Evolutionary conservation across 2,113 vertebrate genomes (phyloP).

Genomic region (Jaculus jaculus): DNA sequence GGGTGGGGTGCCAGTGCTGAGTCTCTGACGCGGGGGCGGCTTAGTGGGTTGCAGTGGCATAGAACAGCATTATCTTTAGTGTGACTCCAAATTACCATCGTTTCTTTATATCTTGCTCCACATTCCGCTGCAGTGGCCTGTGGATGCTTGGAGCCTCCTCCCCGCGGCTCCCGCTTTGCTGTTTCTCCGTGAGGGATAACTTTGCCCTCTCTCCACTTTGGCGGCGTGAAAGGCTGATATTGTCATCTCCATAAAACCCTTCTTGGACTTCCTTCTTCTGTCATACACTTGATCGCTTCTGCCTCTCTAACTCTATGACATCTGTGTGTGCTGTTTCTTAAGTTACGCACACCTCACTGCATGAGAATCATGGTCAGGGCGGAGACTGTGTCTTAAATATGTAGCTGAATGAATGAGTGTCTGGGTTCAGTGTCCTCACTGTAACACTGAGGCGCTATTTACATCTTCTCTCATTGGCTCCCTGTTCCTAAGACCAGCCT

Average conservation of each 20-base stretch:
- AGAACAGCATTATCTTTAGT: not conserved
- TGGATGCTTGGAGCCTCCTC: not conserved
- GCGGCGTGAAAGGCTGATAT: not conserved
- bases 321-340: not conserved
- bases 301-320: not conserved
- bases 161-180: too few relatives aligned
- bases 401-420: not conserved
- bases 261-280: not conserved
- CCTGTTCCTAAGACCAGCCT: too few relatives aligned
- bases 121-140: fast-evolving
- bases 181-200: not conserved
- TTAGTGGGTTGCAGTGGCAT: not conserved
- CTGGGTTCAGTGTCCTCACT: not conserved
- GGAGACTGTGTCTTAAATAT: not conserved
- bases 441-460: not conserved
- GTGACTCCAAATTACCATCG: not conserved
- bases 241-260: not conserved
- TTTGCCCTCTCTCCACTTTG: not conserved
- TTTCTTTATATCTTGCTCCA: not conserved
- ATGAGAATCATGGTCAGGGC: not conserved
- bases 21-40: fast-evolving
- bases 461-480: not conserved
- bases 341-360: not conserved
- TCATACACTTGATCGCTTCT: not conserved
- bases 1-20: not conserved